phyloP scores from a whole-genome alignment of 2,113 vertebrate species.

The Hippocampus guttulatus region DNA sequence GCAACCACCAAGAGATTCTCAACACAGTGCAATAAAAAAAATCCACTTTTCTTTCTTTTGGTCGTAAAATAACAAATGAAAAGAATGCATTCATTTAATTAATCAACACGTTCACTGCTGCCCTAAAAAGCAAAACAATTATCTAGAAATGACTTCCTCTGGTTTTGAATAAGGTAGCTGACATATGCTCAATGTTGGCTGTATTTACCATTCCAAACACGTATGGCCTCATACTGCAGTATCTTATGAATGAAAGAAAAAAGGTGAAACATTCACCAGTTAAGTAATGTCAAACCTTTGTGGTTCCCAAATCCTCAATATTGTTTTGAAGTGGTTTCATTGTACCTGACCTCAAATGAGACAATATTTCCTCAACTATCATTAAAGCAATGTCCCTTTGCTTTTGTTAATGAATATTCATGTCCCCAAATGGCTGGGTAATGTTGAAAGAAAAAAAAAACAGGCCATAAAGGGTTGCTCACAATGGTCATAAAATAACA shows the following conservation, averaged over 20 bases:
- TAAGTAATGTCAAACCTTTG: conserved; percentile 21
- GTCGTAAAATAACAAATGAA: not conserved
- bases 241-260: conserved; percentile 23
- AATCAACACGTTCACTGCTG: not conserved
- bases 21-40: no score
- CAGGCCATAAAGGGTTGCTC: conserved; percentile 11
- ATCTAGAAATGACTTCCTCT: not conserved
- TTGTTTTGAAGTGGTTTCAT: conserved; percentile 10
- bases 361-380: conserved; percentile 5
- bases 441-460: not conserved
- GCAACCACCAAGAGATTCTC: not conserved
- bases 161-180: conserved; percentile 19
- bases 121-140: not conserved
- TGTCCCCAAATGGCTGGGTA: not conserved
- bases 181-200: conserved; percentile 23
- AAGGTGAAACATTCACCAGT: conserved; percentile 22
- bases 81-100: not conserved
- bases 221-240: conserved; percentile 22
- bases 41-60: not conserved
- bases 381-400: not conserved
- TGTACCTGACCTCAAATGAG: not conserved
- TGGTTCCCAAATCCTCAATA: conserved; percentile 18
- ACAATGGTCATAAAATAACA: not conserved
- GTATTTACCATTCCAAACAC: conserved; percentile 1
- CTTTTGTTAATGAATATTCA: conserved; percentile 7